Percentiles rank a stretch among this genome's conserved stretches.
phyloP scores from a whole-genome alignment of 2,888 invertebrate genomes.

The Brenthis daphne region DNA sequence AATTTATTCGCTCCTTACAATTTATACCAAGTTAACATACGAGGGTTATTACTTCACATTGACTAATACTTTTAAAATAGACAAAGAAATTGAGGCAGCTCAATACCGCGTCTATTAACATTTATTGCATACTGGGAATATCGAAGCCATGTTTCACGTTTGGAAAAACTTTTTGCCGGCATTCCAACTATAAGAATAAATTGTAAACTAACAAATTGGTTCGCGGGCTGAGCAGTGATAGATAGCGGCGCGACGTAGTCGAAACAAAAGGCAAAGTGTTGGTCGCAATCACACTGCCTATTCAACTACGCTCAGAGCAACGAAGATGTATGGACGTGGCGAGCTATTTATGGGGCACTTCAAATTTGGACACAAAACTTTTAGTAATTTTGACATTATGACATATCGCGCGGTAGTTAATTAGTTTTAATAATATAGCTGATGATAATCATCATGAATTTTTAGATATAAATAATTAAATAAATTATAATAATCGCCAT shows the following conservation, averaged over 20 bases:
- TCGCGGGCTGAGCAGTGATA: slow-evolving; percentile 66
- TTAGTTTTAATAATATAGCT: slow-evolving; percentile 5
- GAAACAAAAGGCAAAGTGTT: slow-evolving; percentile 75
- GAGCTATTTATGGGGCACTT: slow-evolving; percentile 33
- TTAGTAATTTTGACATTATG: slow-evolving; percentile 23
- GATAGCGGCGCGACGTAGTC: slow-evolving; percentile 69
- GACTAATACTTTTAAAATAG: slow-evolving; percentile 25
- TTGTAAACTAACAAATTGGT: slow-evolving; percentile 69
- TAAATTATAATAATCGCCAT: no score
- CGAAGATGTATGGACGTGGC: slow-evolving; percentile 43
- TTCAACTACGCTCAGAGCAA: slow-evolving; percentile 61
- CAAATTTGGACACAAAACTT: slow-evolving; percentile 32
- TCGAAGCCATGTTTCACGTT: slow-evolving; percentile 45
- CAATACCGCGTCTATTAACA: slow-evolving; percentile 41
- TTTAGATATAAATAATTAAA: no score
- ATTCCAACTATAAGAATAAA: slow-evolving; percentile 55
- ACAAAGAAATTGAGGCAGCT: slow-evolving; percentile 19
- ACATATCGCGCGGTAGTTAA: background rate
- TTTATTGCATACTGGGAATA: slow-evolving; percentile 42
- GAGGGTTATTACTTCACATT: background rate
- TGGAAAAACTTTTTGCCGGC: slow-evolving; percentile 47
- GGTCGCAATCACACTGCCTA: slow-evolving; percentile 73
- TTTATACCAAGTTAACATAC: background rate
- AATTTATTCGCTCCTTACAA: background rate
- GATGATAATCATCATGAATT: background rate